Base-by-base conservation (phyloP, 2,797 vertebrate species). In the Botia kubotai region DNA sequence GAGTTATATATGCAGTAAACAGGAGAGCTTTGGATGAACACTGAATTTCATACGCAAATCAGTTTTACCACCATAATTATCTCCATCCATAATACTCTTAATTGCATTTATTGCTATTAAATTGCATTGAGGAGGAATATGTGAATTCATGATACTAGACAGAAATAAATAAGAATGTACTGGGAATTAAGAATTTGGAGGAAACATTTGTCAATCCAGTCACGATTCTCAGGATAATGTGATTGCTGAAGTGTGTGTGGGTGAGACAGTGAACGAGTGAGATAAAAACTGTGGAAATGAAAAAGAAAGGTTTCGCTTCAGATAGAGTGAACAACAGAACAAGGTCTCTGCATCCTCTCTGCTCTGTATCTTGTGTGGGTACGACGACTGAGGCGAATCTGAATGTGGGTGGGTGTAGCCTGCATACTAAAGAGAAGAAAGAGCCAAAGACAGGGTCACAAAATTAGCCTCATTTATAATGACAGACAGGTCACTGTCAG, bases 351-450 rank as follows among this genome's bases (percentile, higher is more conserved):
- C 43, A 63, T 33, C 19, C 23, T 39, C 39, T 55, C 21, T 76
- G 62, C 62, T 57, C 39, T 70, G 55, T 60, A 58, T 46, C n/a
- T 58, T 65, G 68, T 63, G 77, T 79, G 77, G 43, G 43, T 72
- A 14, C 3, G 26, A 14, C 3, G 26, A 72, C 43, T 52, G 58
- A 69, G 72, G 58, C 57, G 65, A 77, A 77, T 72, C 69, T 75
- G 26, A 74, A 48, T 81, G 72, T 69, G 63, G 13, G 72, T 81
- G 72, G 79, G 79, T 52, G 63, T 66, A 74, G 23, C 79, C 55
- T 58, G 62, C 50, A 68, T 74, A 33, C 71, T 73, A 67, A 80
- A 66, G 16, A 72, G 63, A 48, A 46, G 70, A 57, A 46, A 71
- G 33, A 80, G 62, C 78, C 36, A 68, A 69, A 66, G 63, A 21